A percentile compares a stretch with the other conserved stretches of the same genome.
These are phyloP conservation scores for Apomyelois bistriatella DNA, from an alignment of 2,888 invertebrate genomes.

Conservation along the genomic window DNA sequence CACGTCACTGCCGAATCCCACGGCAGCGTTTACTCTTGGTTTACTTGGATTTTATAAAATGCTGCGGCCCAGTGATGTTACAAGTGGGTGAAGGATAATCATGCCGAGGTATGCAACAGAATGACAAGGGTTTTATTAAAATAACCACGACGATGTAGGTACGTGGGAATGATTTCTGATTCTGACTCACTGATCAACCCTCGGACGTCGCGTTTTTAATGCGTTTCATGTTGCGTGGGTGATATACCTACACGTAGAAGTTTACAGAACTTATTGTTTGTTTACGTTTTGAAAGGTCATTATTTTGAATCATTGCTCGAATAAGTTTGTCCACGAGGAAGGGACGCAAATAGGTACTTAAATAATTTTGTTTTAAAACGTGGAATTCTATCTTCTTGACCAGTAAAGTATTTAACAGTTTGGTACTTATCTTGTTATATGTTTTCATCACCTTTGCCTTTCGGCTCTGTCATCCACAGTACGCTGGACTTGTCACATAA, in stretches of 20 bases:
- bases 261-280: conserved; percentile 12
- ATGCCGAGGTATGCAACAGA: conserved; percentile 38
- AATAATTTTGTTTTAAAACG: too few relatives aligned
- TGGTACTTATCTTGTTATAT: too few relatives aligned
- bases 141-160: conserved; percentile 25
- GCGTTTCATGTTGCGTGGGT: not conserved
- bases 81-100: conserved; percentile 72
- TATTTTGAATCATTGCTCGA: not conserved
- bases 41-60: conserved; percentile 54
- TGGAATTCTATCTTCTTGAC: too few relatives aligned
- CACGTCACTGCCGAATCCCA: conserved; percentile 59
- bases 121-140: conserved; percentile 36
- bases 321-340: too few relatives aligned
- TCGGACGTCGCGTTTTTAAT: conserved; percentile 24
- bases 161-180: not conserved
- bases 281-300: conserved; percentile 7
- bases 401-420: too few relatives aligned
- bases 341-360: too few relatives aligned
- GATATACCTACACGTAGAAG: conserved; percentile 19
- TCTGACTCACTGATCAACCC: conserved; percentile 22
- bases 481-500: too few relatives aligned
- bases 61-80: conserved; percentile 43
- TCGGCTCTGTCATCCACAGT: too few relatives aligned
- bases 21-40: conserved; percentile 30
- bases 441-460: too few relatives aligned